These are phyloP conservation scores for Chaetodon trifascialis DNA, from an alignment of 2,113 vertebrate genomes.

Conservation along the genomic window DNA sequence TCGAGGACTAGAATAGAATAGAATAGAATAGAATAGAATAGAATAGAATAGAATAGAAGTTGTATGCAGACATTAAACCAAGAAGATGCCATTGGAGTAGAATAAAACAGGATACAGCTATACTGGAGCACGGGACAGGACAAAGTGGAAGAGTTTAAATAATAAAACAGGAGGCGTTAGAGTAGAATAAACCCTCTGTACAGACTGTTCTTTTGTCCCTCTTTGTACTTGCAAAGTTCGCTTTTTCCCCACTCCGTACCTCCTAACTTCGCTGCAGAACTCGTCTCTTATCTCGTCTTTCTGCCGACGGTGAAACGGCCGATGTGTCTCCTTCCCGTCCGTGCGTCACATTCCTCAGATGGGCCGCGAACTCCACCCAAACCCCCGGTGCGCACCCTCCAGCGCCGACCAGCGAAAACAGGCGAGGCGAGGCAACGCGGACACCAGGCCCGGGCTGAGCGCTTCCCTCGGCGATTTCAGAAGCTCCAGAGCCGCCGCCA, in stretches of 20 bases:
- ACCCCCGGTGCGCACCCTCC: constrained; percentile 17
- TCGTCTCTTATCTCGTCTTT: constrained; percentile 33
- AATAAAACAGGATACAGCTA: not conserved
- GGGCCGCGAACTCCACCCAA: constrained; percentile 35
- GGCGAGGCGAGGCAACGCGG: not conserved
- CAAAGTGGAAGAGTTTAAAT: not conserved
- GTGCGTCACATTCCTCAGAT: constrained; percentile 66
- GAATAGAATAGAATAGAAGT: not conserved
- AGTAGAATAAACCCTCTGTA: constrained; percentile 9
- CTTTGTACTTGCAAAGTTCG: constrained; percentile 9
- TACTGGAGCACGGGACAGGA: not conserved
- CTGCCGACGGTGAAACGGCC: constrained; percentile 20
- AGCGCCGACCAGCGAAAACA: not conserved
- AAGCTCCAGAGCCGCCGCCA: constrained; percentile 42
- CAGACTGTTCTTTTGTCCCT: constrained; percentile 15
- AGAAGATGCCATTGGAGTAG: not conserved
- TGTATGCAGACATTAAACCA: not conserved
- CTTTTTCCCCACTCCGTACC: constrained; percentile 50
- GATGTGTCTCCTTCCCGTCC: constrained; percentile 35
- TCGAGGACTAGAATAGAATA: not conserved
- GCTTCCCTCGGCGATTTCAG: constrained; percentile 36
- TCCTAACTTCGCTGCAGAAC: constrained; percentile 48
- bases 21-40: not conserved
- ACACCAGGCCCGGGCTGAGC: constrained; percentile 38
- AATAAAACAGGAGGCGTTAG: not conserved